phyloP scores from a whole-genome alignment of 2,888 invertebrate species.

The Melanotus villosus region DNA sequence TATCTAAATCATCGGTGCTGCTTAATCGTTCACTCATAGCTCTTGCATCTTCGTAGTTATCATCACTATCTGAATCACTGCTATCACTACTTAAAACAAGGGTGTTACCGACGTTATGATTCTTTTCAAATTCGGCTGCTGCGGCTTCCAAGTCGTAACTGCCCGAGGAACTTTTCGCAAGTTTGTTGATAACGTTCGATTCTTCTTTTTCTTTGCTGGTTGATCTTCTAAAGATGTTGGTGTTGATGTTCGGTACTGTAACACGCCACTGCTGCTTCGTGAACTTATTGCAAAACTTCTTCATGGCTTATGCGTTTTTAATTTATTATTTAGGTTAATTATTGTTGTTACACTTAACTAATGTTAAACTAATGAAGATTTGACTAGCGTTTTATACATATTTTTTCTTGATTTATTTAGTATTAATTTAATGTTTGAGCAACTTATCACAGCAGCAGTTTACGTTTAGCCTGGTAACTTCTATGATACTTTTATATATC shows the following conservation, averaged over 20 bases:
- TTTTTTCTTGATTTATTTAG: neutral
- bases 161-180: constrained; percentile 58
- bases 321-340: constrained; percentile 36
- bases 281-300: constrained; percentile 66
- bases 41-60: constrained; percentile 57
- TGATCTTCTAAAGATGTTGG: constrained; percentile 57
- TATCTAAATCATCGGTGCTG: constrained; percentile 40
- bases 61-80: constrained; percentile 56
- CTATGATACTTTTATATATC: neutral
- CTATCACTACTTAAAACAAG: constrained; percentile 46
- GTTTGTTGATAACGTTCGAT: neutral
- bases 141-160: constrained; percentile 65
- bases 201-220: constrained; percentile 51
- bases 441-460: constrained; percentile 10
- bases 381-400: neutral
- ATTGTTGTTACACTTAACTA: constrained; percentile 23
- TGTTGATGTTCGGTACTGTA: constrained; percentile 64
- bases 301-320: constrained; percentile 57
- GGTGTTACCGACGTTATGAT: constrained; percentile 45
- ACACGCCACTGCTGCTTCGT: constrained; percentile 66
- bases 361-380: constrained; percentile 2
- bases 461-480: neutral
- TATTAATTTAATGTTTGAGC: constrained; percentile 10
- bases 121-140: constrained; percentile 59
- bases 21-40: constrained; percentile 51